These are phyloP conservation scores for Podarcis raffonei DNA, from an alignment of 2,113 vertebrate genomes.

Conservation along the genomic window DNA sequence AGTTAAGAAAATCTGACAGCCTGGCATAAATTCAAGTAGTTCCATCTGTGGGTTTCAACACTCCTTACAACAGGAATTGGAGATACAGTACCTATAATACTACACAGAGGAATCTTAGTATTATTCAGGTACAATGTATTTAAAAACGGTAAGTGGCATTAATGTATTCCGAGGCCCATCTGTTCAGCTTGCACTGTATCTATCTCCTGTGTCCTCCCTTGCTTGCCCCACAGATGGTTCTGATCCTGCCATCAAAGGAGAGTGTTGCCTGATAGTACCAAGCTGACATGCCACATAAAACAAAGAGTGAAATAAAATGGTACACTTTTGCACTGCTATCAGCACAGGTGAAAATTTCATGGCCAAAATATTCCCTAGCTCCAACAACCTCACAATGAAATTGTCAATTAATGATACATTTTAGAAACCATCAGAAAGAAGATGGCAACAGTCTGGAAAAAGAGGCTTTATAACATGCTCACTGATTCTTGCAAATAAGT, in stretches of 20 bases:
- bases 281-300: background rate
- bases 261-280: too few relatives aligned
- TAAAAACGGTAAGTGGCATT: background rate
- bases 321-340: background rate
- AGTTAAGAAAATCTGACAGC: background rate
- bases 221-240: too few relatives aligned
- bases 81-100: conserved; percentile 56
- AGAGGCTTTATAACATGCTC: too few relatives aligned
- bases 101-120: conserved; percentile 3
- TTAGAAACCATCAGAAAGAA: background rate
- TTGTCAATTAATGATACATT: background rate
- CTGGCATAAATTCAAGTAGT: conserved; percentile 42
- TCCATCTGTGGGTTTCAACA: conserved; percentile 51
- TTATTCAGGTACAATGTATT: conserved; percentile 33
- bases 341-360: too few relatives aligned
- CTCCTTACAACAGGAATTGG: conserved; percentile 23
- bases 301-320: too few relatives aligned
- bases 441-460: background rate
- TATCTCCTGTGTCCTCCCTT: background rate
- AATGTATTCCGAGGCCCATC: accelerated
- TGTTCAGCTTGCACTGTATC: background rate
- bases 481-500: too few relatives aligned
- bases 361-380: background rate
- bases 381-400: background rate
- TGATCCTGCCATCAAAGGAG: background rate